Base-by-base conservation (phyloP, 2,113 vertebrate species). In the Calidris pugnax region DNA sequence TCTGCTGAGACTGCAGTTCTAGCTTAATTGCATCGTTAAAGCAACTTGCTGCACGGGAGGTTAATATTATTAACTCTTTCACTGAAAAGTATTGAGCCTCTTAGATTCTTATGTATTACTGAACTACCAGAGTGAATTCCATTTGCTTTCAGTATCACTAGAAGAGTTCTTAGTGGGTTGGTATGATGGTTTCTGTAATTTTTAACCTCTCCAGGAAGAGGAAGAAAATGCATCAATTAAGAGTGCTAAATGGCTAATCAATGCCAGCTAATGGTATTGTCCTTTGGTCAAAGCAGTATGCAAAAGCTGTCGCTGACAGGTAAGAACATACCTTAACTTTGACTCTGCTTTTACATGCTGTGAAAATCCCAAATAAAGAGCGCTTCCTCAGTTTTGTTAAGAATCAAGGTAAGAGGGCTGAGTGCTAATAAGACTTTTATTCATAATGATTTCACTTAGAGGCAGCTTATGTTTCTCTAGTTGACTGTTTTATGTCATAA, bases 1-100 rank as follows among this genome's bases (percentile, higher is more conserved):
- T 91, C 76, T 93, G 87, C 95, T 91, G 74, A 79, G 53, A 32
- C 74, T 64, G 85, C 62, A 90, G 30, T 68, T 88, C 67, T 14
- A 78, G 72, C 37, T 89, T 87, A 71, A 67, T 41, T 81, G 51
- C 45, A 32, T 67, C 6, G 2, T 77, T 89, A 71, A 87, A 87
- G 39, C 32, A 64, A 22, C 73, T 89, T 93, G 69, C 51, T 67
- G 26, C 41, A 72, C 35, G 63, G 28, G 51, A 72, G 39, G 74
- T 22, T 86, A 84, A 12, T 74, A 24, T 20, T 93, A 5, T 57
- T 89, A 37, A 85, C 50, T 3, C 55, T 89, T 85, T 50, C 51
- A 35, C 17, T 85, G 74, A 35, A 14, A 56, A 82, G 32, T 27
- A 20, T 75, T 50, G 45, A 77, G 60, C 37, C 22, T 77, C 21